These are phyloP conservation scores for Leptinotarsa juncta DNA, from an alignment of 2,888 invertebrate species.

Conservation along the genomic window DNA sequence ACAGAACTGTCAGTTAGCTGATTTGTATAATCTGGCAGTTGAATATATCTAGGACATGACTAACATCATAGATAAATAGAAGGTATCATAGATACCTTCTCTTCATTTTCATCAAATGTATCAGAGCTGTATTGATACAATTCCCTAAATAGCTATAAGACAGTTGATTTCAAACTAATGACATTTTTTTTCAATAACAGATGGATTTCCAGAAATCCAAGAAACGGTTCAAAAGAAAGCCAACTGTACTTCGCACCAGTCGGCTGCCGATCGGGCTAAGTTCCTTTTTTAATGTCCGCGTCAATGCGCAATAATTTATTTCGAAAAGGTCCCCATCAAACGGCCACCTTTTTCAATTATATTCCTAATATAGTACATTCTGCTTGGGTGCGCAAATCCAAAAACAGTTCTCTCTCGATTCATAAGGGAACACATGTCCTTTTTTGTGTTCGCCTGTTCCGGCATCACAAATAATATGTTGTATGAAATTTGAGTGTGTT, in stretches of 20 bases:
- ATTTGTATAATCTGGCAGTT: too few relatives aligned
- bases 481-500: slow-evolving; percentile 44
- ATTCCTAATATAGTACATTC: slow-evolving; percentile 64
- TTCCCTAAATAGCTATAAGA: background rate
- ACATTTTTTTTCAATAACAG: background rate
- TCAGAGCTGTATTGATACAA: too few relatives aligned
- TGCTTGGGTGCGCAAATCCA: slow-evolving; percentile 61
- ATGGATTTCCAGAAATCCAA: slow-evolving; percentile 1
- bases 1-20: too few relatives aligned
- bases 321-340: slow-evolving; percentile 61
- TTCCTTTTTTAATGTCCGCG: slow-evolving; percentile 52
- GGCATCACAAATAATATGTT: slow-evolving; percentile 31
- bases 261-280: slow-evolving; percentile 36
- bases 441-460: slow-evolving; percentile 31
- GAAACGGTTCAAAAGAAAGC: background rate
- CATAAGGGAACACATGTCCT: slow-evolving; percentile 50
- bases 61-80: too few relatives aligned
- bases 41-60: too few relatives aligned
- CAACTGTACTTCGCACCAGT: background rate
- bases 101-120: too few relatives aligned
- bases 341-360: slow-evolving; percentile 65
- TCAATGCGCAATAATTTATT: slow-evolving; percentile 63
- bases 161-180: background rate
- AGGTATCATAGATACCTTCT: too few relatives aligned
- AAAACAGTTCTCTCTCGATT: slow-evolving; percentile 57